Evolutionary conservation across 2,797 vertebrate species (phyloP).

Genomic region (Uromys caudimaculatus): DNA sequence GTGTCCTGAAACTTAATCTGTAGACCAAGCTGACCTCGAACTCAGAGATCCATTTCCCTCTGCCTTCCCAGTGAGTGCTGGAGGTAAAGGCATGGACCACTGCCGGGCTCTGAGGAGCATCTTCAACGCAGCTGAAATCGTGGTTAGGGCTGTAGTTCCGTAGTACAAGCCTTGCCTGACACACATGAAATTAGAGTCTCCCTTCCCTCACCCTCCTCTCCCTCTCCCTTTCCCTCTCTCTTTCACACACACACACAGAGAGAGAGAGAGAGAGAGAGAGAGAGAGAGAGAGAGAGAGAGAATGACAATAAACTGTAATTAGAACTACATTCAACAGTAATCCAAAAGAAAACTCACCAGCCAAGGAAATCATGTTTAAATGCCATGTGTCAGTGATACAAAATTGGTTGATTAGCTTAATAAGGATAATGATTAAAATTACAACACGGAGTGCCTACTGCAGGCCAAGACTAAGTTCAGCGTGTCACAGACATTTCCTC

Average conservation of each 20-base stretch:
- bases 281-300: too few species aligned
- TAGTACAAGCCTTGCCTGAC: not conserved
- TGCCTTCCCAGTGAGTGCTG: not conserved
- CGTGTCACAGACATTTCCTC: not conserved
- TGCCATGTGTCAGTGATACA: not conserved
- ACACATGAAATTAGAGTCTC: not conserved
- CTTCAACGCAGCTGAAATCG: constrained; percentile 2
- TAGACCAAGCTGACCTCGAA: not conserved
- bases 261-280: too few species aligned
- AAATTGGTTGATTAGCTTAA: constrained; percentile 55
- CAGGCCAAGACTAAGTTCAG: not conserved
- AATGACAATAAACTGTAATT: not conserved
- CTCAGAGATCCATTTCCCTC: not conserved
- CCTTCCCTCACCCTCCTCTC: not conserved
- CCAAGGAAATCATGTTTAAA: not conserved
- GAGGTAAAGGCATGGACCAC: not conserved
- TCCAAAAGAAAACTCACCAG: constrained; percentile 43
- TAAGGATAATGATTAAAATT: constrained; percentile 5
- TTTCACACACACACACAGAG: not conserved
- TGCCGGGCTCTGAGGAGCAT: not conserved
- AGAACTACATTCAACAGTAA: constrained; percentile 21
- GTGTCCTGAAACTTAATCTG: not conserved
- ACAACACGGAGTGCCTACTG: not conserved
- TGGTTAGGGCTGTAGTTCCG: not conserved
- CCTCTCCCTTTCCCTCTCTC: not conserved